These are phyloP conservation scores for Sminthopsis crassicaudata DNA, from an alignment of 2,113 vertebrate genomes.

Conservation along the genomic window DNA sequence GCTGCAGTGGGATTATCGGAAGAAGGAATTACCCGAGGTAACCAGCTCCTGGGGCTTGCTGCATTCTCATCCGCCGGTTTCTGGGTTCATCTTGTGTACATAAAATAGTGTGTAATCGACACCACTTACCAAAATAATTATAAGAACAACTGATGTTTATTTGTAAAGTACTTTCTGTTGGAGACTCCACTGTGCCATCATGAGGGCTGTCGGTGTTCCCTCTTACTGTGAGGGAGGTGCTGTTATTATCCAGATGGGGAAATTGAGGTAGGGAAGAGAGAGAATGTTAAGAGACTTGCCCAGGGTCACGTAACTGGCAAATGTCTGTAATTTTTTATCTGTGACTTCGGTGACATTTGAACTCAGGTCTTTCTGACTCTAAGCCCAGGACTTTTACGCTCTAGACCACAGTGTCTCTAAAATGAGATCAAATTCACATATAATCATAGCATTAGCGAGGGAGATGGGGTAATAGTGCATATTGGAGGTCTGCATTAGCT, in stretches of 20 bases:
- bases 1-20: constrained; percentile 89
- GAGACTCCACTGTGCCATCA: not conserved
- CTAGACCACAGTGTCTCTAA: not conserved
- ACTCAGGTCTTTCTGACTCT: not conserved
- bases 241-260: too few species aligned
- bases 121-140: constrained; percentile 23
- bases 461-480: too few species aligned
- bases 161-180: not conserved
- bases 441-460: not conserved
- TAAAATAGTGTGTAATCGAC: not conserved
- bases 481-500: not conserved
- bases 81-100: constrained; percentile 4
- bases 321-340: not conserved
- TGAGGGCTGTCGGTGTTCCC: not conserved
- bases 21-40: constrained; percentile 91
- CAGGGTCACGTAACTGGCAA: not conserved
- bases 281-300: not conserved
- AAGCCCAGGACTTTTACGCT: not conserved
- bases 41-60: constrained; percentile 22
- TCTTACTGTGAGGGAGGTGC: too few species aligned
- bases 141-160: not conserved
- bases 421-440: not conserved
- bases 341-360: not conserved
- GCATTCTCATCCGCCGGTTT: not conserved
- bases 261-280: not conserved